phyloP scores from a whole-genome alignment of 2,797 vertebrate species.

The Peromyscus attwateri region DNA sequence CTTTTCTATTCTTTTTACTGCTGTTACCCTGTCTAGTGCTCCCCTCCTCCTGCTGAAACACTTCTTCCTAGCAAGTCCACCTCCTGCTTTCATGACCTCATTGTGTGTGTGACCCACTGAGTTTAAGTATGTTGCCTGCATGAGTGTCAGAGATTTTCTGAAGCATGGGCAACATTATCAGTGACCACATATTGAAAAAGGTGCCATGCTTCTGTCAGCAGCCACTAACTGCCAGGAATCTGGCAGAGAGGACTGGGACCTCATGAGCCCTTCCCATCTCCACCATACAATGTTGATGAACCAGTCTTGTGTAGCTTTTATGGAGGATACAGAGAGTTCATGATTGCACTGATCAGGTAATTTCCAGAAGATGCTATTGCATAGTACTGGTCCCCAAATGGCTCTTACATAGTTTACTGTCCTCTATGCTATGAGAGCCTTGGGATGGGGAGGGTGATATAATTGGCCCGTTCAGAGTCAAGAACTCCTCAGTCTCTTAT shows the following conservation, averaged over 20 bases:
- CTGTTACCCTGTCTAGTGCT: not conserved
- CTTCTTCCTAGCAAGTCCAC: not conserved
- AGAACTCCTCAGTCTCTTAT: not conserved
- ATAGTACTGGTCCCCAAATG: not conserved
- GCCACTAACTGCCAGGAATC: not conserved
- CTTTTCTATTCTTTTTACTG: not conserved
- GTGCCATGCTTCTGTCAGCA: not conserved
- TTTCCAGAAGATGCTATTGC: not conserved
- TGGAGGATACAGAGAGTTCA: not conserved
- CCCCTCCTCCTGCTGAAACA: not conserved
- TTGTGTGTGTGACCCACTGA: not conserved
- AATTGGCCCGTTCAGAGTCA: not conserved
- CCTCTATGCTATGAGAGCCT: not conserved
- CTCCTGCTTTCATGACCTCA: not conserved
- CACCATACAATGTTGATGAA: not conserved
- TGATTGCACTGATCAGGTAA: not conserved
- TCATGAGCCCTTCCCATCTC: not conserved
- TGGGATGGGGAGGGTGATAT: not conserved
- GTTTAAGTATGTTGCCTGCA: not conserved
- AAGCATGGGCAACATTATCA: not conserved
- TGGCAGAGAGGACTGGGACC: not conserved
- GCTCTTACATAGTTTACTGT: not conserved
- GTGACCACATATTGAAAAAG: not conserved
- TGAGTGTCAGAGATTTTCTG: not conserved
- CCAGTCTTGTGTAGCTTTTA: not conserved